Percentiles rank a stretch among this genome's conserved stretches.
phyloP scores from a whole-genome alignment of 2,888 invertebrate species.

The Lucinisca nassula region DNA sequence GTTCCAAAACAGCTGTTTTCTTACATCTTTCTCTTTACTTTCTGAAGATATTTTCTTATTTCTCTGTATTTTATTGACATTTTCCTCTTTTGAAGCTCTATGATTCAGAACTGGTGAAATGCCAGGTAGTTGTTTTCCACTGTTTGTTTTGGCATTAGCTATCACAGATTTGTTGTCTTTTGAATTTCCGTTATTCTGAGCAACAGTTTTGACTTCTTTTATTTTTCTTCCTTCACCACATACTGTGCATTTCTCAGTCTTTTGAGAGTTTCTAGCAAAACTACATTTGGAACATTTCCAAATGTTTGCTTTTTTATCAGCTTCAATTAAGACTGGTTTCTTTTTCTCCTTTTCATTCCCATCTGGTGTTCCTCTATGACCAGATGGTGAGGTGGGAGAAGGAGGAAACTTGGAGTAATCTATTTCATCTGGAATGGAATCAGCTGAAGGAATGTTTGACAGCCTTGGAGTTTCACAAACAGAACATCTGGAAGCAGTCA shows the following conservation, averaged over 20 bases:
- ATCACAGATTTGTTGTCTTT: not conserved
- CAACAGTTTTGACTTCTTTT: not conserved
- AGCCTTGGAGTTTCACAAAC: constrained; percentile 92
- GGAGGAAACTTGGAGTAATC: constrained; percentile 66
- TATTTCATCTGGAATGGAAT: constrained; percentile 67
- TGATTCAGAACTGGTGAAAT: not conserved
- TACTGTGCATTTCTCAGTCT: constrained; percentile 94
- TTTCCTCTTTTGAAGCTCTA: not conserved
- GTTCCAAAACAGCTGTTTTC: constrained; percentile 90
- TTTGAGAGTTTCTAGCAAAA: constrained; percentile 95
- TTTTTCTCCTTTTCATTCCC: constrained; percentile 12
- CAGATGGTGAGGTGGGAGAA: constrained; percentile 60
- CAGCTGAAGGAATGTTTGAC: constrained; percentile 72
- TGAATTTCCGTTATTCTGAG: not conserved
- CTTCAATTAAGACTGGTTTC: not conserved
- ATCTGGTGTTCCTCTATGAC: constrained; percentile 22
- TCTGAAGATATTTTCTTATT: not conserved
- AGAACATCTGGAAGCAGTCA: constrained; percentile 91
- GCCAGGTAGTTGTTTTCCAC: not conserved
- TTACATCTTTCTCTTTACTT: constrained; percentile 33
- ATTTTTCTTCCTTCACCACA: constrained; percentile 90
- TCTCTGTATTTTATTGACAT: not conserved
- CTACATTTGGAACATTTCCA: constrained; percentile 97
- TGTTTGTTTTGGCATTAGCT: not conserved
- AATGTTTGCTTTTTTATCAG: constrained; percentile 86